Evolutionary conservation across 2,113 vertebrate species (phyloP).

Genomic region (Pteruthius melanotis): DNA sequence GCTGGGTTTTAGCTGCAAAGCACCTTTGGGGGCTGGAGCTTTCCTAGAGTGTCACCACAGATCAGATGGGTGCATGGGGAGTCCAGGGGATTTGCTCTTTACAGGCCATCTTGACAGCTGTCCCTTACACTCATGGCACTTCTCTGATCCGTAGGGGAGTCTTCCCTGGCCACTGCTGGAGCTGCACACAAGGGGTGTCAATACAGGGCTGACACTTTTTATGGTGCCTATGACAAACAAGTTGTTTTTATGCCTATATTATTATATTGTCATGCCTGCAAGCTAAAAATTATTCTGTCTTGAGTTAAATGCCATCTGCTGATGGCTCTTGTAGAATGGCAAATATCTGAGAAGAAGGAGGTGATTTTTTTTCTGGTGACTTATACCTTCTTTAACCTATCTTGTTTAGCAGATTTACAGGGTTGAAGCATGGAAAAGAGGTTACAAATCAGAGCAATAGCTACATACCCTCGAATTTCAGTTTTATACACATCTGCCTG

Average conservation of each 20-base stretch:
- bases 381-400: neutral
- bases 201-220: neutral
- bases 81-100: neutral
- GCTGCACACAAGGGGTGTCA: neutral
- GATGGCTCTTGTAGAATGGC: neutral
- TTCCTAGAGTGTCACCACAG: fast-evolving
- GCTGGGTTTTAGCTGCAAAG: neutral
- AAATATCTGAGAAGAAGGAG: neutral
- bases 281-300: neutral
- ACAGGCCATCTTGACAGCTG: neutral
- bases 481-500: neutral
- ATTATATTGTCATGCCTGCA: neutral
- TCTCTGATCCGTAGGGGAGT: fast-evolving
- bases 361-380: neutral
- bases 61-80: neutral
- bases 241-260: neutral
- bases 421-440: neutral
- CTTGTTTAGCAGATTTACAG: neutral
- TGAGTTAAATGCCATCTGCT: neutral
- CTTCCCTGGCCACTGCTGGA: neutral
- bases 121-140: fast-evolving
- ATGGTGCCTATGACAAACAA: neutral
- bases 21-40: neutral
- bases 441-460: neutral
- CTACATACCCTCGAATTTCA: neutral